Conservation (phyloP, 1,140 invertebrate genomes). For the Tribolium madens region DNA sequence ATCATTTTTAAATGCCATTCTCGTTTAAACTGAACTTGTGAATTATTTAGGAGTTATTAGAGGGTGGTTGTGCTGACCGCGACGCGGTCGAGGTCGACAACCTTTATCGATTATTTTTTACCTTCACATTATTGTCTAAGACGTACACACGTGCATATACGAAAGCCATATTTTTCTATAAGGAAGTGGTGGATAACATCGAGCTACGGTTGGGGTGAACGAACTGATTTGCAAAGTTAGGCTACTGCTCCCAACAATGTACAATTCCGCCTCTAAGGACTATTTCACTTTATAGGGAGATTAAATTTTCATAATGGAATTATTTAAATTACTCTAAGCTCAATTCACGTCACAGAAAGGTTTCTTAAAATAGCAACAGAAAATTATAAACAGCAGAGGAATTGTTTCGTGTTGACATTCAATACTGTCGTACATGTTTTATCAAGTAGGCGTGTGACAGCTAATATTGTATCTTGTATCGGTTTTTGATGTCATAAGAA, state of each 20-base stretch:
- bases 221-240: neutral
- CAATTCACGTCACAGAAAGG: neutral
- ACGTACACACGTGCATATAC: slow-evolving; percentile 32
- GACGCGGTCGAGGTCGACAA: slow-evolving; percentile 34
- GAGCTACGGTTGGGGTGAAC: slow-evolving; percentile 1
- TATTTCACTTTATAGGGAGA: neutral
- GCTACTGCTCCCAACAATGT: neutral
- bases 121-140: slow-evolving; percentile 20
- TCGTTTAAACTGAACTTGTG: neutral
- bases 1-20: slow-evolving; percentile 12
- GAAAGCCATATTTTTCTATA: neutral
- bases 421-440: neutral
- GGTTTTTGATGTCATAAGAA: neutral
- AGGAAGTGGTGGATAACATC: neutral
- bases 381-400: neutral
- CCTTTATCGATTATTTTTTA: slow-evolving; percentile 43
- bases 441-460: slow-evolving; percentile 1
- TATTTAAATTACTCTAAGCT: neutral
- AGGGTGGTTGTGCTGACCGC: slow-evolving; percentile 4
- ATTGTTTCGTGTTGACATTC: neutral
- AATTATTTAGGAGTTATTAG: slow-evolving; percentile 1
- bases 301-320: neutral
- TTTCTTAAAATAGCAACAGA: slow-evolving; percentile 14
- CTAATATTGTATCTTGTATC: neutral
- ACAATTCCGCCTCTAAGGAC: neutral